Base-by-base conservation (phyloP, 2,797 vertebrate genomes). In the Varecia variegata region DNA sequence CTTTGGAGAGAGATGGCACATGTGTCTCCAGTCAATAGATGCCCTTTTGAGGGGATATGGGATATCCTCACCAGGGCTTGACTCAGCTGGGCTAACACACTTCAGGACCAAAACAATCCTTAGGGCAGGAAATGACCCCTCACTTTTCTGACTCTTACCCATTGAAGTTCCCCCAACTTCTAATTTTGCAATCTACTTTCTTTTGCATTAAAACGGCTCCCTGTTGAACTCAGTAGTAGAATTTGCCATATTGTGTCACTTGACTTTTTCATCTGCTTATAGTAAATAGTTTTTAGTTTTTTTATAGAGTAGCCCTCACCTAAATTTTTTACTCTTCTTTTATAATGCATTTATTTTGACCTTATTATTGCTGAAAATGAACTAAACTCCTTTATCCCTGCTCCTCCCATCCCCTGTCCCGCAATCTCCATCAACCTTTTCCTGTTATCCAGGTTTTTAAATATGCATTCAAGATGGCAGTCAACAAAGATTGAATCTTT, bases 271-370 rank as follows among this genome's bases (percentile, higher is more conserved):
- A 85, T 81, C 40, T 65, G 35, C 38, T 96, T 79, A n/a, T 47
- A 90, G 50, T 14, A 52, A 52, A 52, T 52, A 52, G 50, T 60
- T 93, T 89, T 40, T 43, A 47, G 17, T 85, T 43, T 77, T 93
- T 86, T 89, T 18, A 23, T 35, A 76, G 88, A 96, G 82, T 23
- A 95, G 47, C 43, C 62, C 15, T 25, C 54, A 94, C 40, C 60
- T 85, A 67, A 89, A 84, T 96, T 40, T 43, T 93, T 94, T 88
- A 80, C 3, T 96, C 17, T 77, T 91, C 23, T 15, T 93, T 80
- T 80, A 50, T 58, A 74, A 77, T 30, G 38, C n/a, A 84, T 87
- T 80, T 32, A 47, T 77, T 95, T 96, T 94, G 6, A 86, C 47
- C 17, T 84, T 90, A 32, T 62, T 54, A 38, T 9, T 73, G 35